Evolutionary conservation across 2,888 invertebrate genomes (phyloP), one percentile per base, ranked within the genome.

Genomic region (Tachina fera): DNA sequence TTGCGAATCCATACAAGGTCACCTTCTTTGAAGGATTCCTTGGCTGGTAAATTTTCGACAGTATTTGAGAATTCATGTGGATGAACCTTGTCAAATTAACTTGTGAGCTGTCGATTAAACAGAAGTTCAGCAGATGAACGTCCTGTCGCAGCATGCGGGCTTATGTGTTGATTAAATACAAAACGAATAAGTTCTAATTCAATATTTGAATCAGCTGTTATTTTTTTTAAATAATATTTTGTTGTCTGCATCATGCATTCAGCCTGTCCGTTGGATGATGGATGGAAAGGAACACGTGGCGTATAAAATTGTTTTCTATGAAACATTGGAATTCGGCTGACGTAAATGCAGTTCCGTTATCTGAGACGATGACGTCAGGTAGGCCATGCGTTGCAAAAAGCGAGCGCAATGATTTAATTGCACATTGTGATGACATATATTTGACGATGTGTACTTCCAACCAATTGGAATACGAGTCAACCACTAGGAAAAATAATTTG

Each of bases 201-300:
- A 31, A 56, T 41, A 51, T 70, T 70, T 70, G 63, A 63, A 63
- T 63, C 8, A 63, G 19, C 10, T 45, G 45, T 13, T 10, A 63
- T 63, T 63, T 63, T n/a, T n/a, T n/a, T 63, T 19, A 45, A 11
- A 19, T 70, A 75, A 87, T 87, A 19, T 72, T 77, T 49, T 77
- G 56, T 56, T 56, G 56, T 72, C 0, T 60, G 61, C 1, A 43
- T 43, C 61, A 61, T 61, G 9, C 67, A 22, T 31, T 67, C 31
- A 47, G n/a, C 41, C 43, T 61, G 61, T 1, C 61, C 43, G 43
- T 61, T 61, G 1, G 58, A 39, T n/a, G 58, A 60, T 39, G 14
- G 61, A 41, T 86, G 79, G 9, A 75, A 76, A 13, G 19, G 47
- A 3, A 14, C 65, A 47, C 19, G 16, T 43, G 63, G 13, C 11